Conservation (phyloP, 2,113 vertebrate genomes). For the Cinclus cinclus region DNA sequence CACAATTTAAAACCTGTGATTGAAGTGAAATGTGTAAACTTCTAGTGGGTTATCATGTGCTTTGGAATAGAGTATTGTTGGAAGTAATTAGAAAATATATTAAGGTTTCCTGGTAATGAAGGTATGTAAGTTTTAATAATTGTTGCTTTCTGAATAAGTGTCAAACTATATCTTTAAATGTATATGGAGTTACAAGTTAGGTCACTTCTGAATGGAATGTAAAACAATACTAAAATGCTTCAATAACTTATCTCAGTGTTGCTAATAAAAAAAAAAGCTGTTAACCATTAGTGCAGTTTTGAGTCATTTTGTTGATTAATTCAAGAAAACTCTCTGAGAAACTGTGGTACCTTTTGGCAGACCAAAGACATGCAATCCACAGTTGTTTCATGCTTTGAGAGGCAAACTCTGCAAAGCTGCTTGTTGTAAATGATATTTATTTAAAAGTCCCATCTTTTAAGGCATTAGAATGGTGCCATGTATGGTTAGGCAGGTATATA, state of each 20-base stretch:
- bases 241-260: conserved; percentile 83
- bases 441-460: neutral
- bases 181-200: conserved; percentile 82
- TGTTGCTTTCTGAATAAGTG: conserved; percentile 82
- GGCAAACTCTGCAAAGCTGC: neutral
- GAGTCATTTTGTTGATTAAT: conserved; percentile 78
- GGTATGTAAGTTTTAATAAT: conserved; percentile 81
- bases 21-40: conserved; percentile 78
- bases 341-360: neutral
- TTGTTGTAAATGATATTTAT: neutral
- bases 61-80: conserved; percentile 78
- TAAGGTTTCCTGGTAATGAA: conserved; percentile 80
- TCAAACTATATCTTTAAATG: conserved; percentile 80
- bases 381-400: neutral
- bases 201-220: conserved; percentile 83
- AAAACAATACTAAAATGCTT: conserved; percentile 83
- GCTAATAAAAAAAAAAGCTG: conserved; percentile 84
- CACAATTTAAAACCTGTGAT: conserved; percentile 71
- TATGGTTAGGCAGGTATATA: neutral
- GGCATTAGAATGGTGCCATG: neutral
- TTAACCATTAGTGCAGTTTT: conserved; percentile 80
- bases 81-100: conserved; percentile 78
- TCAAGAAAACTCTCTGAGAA: conserved; percentile 37
- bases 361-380: neutral
- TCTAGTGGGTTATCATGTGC: conserved; percentile 77